phyloP scores from a whole-genome alignment of 2,113 vertebrate genomes.

The Dasyurus viverrinus region DNA sequence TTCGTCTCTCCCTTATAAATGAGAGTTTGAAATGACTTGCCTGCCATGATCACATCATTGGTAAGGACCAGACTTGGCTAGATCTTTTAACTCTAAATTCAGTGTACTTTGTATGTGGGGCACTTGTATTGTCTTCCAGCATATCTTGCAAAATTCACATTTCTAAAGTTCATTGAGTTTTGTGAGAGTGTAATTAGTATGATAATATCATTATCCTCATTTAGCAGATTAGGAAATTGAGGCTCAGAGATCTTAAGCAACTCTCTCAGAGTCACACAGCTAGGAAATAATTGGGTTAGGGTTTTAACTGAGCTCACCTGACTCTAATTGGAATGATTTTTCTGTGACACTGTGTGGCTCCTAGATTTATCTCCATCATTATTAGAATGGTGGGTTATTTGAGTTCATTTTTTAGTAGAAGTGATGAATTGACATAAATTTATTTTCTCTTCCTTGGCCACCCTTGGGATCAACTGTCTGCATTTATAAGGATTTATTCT shows the following conservation, averaged over 20 bases:
- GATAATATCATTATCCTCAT: background rate
- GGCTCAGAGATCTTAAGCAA: background rate
- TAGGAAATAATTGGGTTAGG: background rate
- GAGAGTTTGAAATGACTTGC: background rate
- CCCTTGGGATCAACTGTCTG: background rate
- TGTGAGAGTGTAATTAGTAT: background rate
- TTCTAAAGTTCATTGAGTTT: background rate
- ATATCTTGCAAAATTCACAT: background rate
- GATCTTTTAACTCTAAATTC: background rate
- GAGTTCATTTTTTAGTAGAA: background rate
- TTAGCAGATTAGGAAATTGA: background rate
- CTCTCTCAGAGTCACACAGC: background rate
- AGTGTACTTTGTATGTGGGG: background rate
- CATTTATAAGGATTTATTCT: background rate
- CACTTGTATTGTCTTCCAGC: fast-evolving
- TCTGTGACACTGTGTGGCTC: background rate
- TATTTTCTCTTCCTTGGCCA: background rate
- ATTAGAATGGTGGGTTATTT: background rate
- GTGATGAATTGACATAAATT: background rate
- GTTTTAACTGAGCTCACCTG: background rate
- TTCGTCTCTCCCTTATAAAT: background rate
- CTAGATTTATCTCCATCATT: background rate
- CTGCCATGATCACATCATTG: background rate
- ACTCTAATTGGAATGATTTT: background rate
- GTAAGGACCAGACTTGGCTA: background rate